Conservation (phyloP, 2,113 vertebrate species). For the Tinamus guttatus region DNA sequence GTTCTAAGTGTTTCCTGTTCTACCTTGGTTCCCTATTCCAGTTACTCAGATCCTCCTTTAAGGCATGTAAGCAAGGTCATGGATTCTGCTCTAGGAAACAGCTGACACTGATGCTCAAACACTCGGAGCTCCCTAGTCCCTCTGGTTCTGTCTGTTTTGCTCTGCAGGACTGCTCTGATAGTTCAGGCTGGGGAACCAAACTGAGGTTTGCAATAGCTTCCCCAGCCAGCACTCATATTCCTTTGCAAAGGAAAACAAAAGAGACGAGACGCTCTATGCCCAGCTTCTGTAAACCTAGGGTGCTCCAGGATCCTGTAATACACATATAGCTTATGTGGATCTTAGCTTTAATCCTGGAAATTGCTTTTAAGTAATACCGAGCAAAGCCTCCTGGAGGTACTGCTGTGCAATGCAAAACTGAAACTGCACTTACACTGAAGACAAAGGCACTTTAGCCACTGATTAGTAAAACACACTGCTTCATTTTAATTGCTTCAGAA, state of each 20-base stretch:
- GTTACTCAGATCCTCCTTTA: not conserved
- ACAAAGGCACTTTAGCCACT: not conserved
- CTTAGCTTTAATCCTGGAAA: not conserved
- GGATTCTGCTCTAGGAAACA: not conserved
- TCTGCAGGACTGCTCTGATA: not conserved
- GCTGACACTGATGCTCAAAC: not conserved
- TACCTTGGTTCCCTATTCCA: not conserved
- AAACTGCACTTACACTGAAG: not conserved
- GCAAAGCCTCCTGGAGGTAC: not conserved
- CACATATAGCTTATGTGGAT: not conserved
- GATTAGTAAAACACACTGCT: not conserved
- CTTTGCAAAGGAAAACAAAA: not conserved
- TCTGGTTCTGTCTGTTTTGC: not conserved
- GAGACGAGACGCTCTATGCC: not conserved
- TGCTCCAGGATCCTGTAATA: not conserved
- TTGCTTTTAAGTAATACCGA: not conserved
- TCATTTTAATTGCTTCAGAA: not conserved
- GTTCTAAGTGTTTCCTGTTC: not conserved
- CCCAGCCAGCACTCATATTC: not conserved
- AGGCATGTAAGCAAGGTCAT: not conserved
- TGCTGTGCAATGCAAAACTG: not conserved
- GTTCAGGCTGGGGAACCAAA: not conserved
- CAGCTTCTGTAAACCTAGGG: not conserved
- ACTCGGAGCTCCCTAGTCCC: not conserved
- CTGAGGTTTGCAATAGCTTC: not conserved